Conservation (phyloP, 2,113 vertebrate genomes). For the Vimba vimba region DNA sequence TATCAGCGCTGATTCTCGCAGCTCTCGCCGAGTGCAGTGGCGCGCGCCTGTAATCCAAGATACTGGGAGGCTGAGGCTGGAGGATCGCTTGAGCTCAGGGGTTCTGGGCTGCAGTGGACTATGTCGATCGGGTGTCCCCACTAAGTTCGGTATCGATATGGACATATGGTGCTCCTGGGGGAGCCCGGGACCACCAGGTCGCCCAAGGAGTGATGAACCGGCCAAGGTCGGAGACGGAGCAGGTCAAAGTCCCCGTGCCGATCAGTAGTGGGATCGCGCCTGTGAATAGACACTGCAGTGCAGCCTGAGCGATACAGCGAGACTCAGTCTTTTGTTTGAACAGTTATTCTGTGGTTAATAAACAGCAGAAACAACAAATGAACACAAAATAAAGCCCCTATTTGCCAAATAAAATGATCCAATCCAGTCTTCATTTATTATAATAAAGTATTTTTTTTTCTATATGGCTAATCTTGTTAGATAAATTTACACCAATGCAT, state of each 20-base stretch:
- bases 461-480: too few relatives aligned
- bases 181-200: slow-evolving; percentile 41
- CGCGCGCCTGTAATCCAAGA: slow-evolving; percentile 37
- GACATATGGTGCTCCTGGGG: slow-evolving; percentile 5
- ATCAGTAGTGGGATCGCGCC: background rate
- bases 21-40: slow-evolving; percentile 21
- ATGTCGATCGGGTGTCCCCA: background rate
- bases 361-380: too few relatives aligned
- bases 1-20: background rate
- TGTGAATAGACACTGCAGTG: background rate
- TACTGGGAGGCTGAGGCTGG: slow-evolving; percentile 49
- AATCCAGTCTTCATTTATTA: too few relatives aligned
- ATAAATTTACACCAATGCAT: too few relatives aligned
- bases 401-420: too few relatives aligned
- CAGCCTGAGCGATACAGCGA: background rate
- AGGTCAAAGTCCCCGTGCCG: background rate
- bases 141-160: too few relatives aligned
- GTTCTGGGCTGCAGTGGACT: slow-evolving; percentile 50
- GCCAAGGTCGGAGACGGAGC: background rate
- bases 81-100: slow-evolving; percentile 41
- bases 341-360: too few relatives aligned
- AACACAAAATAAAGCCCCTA: too few relatives aligned
- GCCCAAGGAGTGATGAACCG: slow-evolving; percentile 13
- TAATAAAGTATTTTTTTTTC: too few relatives aligned
- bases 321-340: background rate